Conservation (phyloP, 2,113 vertebrate species). For the Chaenocephalus aceratus region DNA sequence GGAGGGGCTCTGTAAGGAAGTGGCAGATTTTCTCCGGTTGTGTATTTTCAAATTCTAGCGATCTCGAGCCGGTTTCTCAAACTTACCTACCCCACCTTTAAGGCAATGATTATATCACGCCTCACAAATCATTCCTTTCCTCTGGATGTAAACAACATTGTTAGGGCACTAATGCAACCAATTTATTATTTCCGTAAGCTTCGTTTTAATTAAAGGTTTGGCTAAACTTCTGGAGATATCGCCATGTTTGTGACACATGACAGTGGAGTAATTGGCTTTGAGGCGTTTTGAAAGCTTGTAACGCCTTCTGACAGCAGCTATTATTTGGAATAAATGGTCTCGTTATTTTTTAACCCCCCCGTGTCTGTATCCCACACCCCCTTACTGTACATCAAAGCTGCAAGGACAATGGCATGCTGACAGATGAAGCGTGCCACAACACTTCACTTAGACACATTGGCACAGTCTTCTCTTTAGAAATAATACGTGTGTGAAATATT, state of each 20-base stretch:
- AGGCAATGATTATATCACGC: conserved; percentile 17
- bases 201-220: conserved; percentile 83
- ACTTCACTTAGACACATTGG: conserved; percentile 58
- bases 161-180: conserved; percentile 7
- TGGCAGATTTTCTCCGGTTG: too few species aligned
- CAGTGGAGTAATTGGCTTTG: conserved; percentile 70
- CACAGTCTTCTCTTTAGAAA: conserved; percentile 50
- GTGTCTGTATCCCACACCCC: conserved; percentile 41
- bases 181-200: conserved; percentile 72
- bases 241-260: conserved; percentile 66
- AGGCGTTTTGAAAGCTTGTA: conserved; percentile 58
- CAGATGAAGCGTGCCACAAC: conserved; percentile 60
- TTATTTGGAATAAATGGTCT: conserved; percentile 69
- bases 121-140: conserved; percentile 43
- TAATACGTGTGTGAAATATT: conserved; percentile 72
- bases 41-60: too few species aligned
- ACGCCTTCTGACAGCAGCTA: conserved; percentile 69
- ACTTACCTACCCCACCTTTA: too few species aligned
- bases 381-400: conserved; percentile 61
- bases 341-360: conserved; percentile 45
- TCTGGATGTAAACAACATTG: conserved; percentile 53
- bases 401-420: conserved; percentile 67
- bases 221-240: conserved; percentile 62
- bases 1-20: too few species aligned
- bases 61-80: too few species aligned